Evolutionary conservation across 2,113 vertebrate genomes (phyloP).

Genomic region (Apistogramma diplotaenia): DNA sequence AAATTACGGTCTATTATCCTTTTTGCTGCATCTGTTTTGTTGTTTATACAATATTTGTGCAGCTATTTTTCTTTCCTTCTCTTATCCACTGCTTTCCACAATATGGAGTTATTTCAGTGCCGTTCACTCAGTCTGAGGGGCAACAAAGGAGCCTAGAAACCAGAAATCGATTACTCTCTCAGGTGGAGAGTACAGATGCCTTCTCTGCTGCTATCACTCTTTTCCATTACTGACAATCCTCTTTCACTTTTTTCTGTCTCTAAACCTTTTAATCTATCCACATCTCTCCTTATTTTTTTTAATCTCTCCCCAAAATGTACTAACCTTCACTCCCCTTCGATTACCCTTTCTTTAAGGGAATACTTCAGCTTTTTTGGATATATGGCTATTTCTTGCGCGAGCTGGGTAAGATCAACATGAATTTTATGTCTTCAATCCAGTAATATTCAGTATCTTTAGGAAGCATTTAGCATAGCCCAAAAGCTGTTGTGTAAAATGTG

Average conservation of each 20-base stretch:
- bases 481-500: neutral
- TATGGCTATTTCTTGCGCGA: neutral
- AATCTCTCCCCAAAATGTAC: neutral
- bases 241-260: constrained; percentile 10
- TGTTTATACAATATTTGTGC: constrained; percentile 3
- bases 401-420: constrained; percentile 12
- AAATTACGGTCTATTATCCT: neutral
- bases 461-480: neutral
- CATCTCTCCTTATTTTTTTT: neutral
- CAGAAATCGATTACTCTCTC: constrained; percentile 50
- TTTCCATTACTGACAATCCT: constrained; percentile 48
- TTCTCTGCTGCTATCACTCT: constrained; percentile 36
- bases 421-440: constrained; percentile 1
- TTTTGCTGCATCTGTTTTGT: neutral
- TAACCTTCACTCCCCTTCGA: neutral
- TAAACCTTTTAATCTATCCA: constrained; percentile 32
- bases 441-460: neutral
- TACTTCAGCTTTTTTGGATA: neutral
- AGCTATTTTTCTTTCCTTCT: neutral
- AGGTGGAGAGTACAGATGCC: constrained; percentile 28
- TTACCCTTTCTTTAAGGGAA: neutral
- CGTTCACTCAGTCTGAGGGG: constrained; percentile 18
- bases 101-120: constrained; percentile 31
- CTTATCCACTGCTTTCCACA: constrained; percentile 14
- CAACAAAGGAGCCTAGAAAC: constrained; percentile 35